Base-by-base conservation (phyloP, 2,888 invertebrate species). In the Stenodera caucasica region DNA sequence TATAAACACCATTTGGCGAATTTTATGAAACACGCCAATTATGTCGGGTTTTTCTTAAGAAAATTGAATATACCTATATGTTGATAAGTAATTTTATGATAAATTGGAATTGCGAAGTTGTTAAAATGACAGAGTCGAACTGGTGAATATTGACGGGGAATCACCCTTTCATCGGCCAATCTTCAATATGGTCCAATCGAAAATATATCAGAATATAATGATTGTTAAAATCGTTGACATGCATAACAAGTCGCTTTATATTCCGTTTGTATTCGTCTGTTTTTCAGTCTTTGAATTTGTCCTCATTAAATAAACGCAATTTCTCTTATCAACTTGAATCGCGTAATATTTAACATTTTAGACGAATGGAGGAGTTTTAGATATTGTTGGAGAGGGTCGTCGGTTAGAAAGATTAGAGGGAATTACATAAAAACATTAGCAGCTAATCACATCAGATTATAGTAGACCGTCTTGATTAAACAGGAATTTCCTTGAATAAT, bases 361-460 rank as follows among this genome's bases (percentile, higher is more conserved):
- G n/a, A n/a, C n/a, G n/a, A n/a, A n/a, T n/a, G n/a, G n/a, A n/a
- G n/a, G n/a, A n/a, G n/a, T n/a, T n/a, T n/a, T n/a, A n/a, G n/a
- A n/a, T n/a, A n/a, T n/a, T n/a, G n/a, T n/a, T n/a, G n/a, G n/a
- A n/a, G n/a, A n/a, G n/a, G n/a, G n/a, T n/a, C n/a, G n/a, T n/a
- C n/a, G n/a, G n/a, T n/a, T n/a, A n/a, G n/a, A n/a, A 60, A 68
- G 72, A 71, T 71, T 73, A 73, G 61, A 61, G 61, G 64, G 68
- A 73, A 73, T 73, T 72, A 73, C 72, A 70, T 70, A 70, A 70
- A 70, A 71, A 72, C 70, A 73, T 73, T 73, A 73, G 66, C 71
- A 66, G 67, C 68, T 73, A 72, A 73, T 72, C 71, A 66, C 64
- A 60, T 63, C 63, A 59, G 68, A 72, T 72, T 69, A 71, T 61